Conservation (phyloP, 2,113 vertebrate species). For the Todiramphus saurophagus region DNA sequence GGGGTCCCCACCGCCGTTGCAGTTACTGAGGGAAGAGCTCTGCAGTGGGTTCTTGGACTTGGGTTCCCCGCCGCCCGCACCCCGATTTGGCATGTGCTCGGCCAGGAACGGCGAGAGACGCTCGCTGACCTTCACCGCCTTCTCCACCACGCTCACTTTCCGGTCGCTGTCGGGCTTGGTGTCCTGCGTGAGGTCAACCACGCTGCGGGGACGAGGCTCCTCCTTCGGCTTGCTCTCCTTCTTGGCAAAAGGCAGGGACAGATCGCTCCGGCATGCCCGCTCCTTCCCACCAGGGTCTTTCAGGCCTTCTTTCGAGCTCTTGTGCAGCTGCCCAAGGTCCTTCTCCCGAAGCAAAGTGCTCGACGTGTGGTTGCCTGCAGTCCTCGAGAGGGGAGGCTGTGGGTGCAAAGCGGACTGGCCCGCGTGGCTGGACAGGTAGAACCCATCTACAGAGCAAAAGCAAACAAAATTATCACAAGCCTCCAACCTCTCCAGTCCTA, state of each 20-base stretch:
- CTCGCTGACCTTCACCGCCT: constrained; percentile 65
- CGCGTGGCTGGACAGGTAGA: constrained; percentile 83
- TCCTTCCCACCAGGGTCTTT: constrained; percentile 77
- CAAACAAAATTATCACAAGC: neutral
- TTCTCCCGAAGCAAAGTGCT: constrained; percentile 76
- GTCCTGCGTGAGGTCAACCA: constrained; percentile 85
- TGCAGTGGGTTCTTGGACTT: constrained; percentile 80
- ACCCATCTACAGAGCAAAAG: constrained; percentile 82
- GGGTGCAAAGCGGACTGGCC: constrained; percentile 80
- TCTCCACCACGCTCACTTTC: constrained; percentile 73
- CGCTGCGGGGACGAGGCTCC: constrained; percentile 75
- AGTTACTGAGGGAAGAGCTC: constrained; percentile 75
- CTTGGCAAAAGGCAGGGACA: constrained; percentile 68
- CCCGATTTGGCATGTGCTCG: constrained; percentile 70
- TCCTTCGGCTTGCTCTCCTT: constrained; percentile 78
- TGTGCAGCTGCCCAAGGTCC: constrained; percentile 75
- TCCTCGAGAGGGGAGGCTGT: constrained; percentile 75
- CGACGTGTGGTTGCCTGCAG: constrained; percentile 74
- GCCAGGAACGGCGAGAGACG: constrained; percentile 73
- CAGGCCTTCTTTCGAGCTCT: constrained; percentile 78
- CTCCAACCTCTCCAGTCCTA: neutral
- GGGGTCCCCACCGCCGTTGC: constrained; percentile 64
- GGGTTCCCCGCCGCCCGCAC: constrained; percentile 45
- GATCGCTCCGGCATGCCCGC: constrained; percentile 70
- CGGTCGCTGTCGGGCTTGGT: constrained; percentile 81